phyloP scores from a whole-genome alignment of 1,140 invertebrate species.

The Brachionus rubens region DNA sequence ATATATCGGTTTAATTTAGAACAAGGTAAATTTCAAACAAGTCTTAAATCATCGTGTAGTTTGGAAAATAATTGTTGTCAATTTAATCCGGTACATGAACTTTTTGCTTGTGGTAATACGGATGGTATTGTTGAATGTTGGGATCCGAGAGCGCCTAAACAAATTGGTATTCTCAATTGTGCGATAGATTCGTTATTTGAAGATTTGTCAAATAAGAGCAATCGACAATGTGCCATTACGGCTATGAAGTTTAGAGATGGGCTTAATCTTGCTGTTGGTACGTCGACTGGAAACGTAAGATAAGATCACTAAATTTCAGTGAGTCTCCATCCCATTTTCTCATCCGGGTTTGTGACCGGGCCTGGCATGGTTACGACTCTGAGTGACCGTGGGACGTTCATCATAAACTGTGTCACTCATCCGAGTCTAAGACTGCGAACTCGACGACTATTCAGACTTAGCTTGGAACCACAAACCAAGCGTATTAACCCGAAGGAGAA shows the following conservation, averaged over 20 bases:
- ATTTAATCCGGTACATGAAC: slow-evolving; percentile 82
- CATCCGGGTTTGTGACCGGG: no score
- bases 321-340: no score
- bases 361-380: no score
- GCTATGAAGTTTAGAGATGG: slow-evolving; percentile 69
- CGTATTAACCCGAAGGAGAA: no score
- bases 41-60: slow-evolving; percentile 50
- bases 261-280: slow-evolving; percentile 83
- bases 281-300: slow-evolving; percentile 76
- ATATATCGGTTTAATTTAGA: slow-evolving; percentile 93
- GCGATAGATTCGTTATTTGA: slow-evolving; percentile 70
- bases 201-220: slow-evolving; percentile 52
- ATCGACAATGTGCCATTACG: slow-evolving; percentile 65
- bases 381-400: no score
- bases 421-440: no score
- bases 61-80: slow-evolving; percentile 66
- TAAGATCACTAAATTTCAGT: slow-evolving; percentile 5
- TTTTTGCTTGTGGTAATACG: slow-evolving; percentile 81
- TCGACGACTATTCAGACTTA: no score
- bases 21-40: slow-evolving; percentile 82
- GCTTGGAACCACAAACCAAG: no score
- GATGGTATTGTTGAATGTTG: slow-evolving; percentile 83
- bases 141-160: slow-evolving; percentile 70
- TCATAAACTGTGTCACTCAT: no score
- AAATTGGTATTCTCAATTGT: slow-evolving; percentile 79